Evolutionary conservation across 2,113 vertebrate genomes (phyloP).

Genomic region (Opisthocomus hoazin): DNA sequence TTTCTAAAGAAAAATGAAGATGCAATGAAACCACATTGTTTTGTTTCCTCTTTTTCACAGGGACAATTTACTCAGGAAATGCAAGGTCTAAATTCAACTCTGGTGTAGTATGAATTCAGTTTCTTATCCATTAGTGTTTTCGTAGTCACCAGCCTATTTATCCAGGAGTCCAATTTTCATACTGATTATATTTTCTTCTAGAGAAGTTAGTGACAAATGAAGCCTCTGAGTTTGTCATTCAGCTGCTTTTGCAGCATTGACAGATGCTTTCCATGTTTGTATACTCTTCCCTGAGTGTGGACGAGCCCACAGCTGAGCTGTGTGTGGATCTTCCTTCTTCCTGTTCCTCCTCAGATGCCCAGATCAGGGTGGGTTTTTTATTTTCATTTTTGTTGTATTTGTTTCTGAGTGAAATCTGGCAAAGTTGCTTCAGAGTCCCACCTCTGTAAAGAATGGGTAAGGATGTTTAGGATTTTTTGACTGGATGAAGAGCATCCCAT

Average conservation of each 20-base stretch:
- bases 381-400: too few relatives aligned
- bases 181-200: background rate
- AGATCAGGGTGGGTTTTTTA: too few relatives aligned
- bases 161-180: background rate
- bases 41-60: background rate
- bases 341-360: background rate
- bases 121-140: background rate
- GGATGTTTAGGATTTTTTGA: background rate
- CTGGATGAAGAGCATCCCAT: background rate
- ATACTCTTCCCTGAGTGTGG: background rate
- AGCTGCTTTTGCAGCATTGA: background rate
- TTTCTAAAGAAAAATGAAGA: background rate
- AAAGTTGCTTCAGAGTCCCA: background rate
- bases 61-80: background rate
- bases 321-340: background rate
- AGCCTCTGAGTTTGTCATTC: background rate
- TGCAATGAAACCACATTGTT: background rate
- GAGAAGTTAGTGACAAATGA: background rate
- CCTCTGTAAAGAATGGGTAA: background rate
- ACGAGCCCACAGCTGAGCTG: background rate
- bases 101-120: background rate
- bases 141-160: background rate
- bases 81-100: background rate
- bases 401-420: background rate
- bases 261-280: background rate